Base-by-base conservation (phyloP, 2,888 invertebrate species). In the Limnephilus lunatus region DNA sequence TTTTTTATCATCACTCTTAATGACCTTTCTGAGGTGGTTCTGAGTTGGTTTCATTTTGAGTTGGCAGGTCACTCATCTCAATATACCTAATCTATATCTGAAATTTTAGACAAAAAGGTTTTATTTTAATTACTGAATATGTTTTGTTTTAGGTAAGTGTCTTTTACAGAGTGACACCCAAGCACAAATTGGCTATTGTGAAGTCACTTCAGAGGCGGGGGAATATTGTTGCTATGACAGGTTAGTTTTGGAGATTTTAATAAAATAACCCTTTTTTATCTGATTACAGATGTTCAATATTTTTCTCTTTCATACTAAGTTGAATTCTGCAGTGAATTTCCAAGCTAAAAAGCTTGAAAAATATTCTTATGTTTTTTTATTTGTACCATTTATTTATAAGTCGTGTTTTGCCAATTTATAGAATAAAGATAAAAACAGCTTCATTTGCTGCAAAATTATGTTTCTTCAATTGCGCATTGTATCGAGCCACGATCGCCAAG, bases 141-240 rank as follows among this genome's bases (percentile, higher is more conserved):
- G 25, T 25, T 44, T 35, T 90, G 12, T 90, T 94, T 4, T 94
- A 96, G 95, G 98, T 99, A 0, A 97, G 98, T 94, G 98, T 99
- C 2, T 99, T 99, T 96, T 99, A 99, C 96, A 97, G 99, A 87
- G 99, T 99, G 81, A 98, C 99, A n/a, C 99, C 99, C 0, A 98
- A 98, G 94, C 99, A 99, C 95, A 99, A 99, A 95, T 96, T 99
- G 93, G 97, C 98, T 90, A 99, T 99, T 94, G 99, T 99, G 1
- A 99, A 99, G 96, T 99, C 99, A 0, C 96, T 99, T 91, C 99
- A 99, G 95, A 97, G 98, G 94, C 97, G 98, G 91, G 99, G 99
- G 2, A 97, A 98, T 94, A 98, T 99, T 94, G 99, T 99, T 1
- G 99, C 99, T 7, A 99, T 99, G 99, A 99, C 99, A 0, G 96